Evolutionary conservation across 2,888 invertebrate genomes (phyloP), one percentile per base, ranked within the genome.

Genomic region (Dolichopus griseipennis): DNA sequence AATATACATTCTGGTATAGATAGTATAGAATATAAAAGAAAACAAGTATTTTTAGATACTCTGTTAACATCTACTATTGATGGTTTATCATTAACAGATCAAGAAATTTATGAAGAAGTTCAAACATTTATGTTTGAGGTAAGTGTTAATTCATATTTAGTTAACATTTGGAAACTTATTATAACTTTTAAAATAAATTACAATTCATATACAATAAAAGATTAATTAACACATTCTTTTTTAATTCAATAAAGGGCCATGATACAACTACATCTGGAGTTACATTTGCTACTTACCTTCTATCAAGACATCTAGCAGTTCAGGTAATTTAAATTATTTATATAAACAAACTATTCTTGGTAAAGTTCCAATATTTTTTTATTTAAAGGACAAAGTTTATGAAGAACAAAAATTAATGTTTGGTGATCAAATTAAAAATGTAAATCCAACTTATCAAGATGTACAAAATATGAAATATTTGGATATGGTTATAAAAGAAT

Each of bases 221-320:
- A n/a, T n/a, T n/a, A n/a, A n/a, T n/a, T n/a, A n/a, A n/a, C n/a
- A n/a, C n/a, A n/a, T n/a, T 27, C 27, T 27, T 27, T 27, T 9
- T 64, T 7, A 27, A 27, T 27, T 27, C 3, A 6, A 1, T 75
- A 33, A 70, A 85, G 85, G 85, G 85, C 2, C 85, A 85, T 71
- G 84, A 86, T 73, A 85, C 86, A 0, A 84, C 85, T 0, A 83
- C 85, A 0, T 84, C 86, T 0, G 85, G 84, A 1, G 80, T 86
- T 52, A 81, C 82, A 5, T 86, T 84, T 74, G 76, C 82, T 0
- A 76, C 86, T 0, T 83, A 82, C 72, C 82, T 83, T 33, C 76
- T 86, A 2, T 84, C 86, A 0, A 82, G 83, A 63, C 78, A 84
- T 72, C 77, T 82, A 4, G 80, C 83, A 33, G 74, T 84, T 4